Conservation (phyloP, 2,888 invertebrate genomes). For the Palloptera scutellata region DNA sequence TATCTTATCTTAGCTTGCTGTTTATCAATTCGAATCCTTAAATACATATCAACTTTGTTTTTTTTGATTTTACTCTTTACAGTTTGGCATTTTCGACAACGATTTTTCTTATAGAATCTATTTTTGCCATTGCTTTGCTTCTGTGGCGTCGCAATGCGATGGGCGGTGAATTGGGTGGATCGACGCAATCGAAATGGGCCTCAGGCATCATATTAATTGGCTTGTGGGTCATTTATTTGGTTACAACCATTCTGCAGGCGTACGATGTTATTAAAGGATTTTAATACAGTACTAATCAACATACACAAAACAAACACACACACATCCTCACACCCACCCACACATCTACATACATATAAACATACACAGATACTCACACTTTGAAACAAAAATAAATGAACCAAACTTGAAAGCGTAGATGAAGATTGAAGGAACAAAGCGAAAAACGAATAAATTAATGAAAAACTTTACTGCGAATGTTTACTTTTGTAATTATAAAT, state of each 20-base stretch:
- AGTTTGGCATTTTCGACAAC: constrained; percentile 96
- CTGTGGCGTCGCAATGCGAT: constrained; percentile 79
- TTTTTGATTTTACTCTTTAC: too few species aligned
- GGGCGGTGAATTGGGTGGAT: constrained; percentile 96
- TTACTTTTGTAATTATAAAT: too few species aligned
- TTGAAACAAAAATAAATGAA: too few species aligned
- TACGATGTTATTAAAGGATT: constrained; percentile 90
- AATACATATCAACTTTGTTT: neutral
- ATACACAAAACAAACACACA: neutral
- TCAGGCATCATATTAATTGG: constrained; percentile 82
- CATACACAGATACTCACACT: neutral
- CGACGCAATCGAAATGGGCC: constrained; percentile 74
- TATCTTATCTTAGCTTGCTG: constrained; percentile 32
- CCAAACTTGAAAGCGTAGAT: too few species aligned
- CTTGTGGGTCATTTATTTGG: constrained; percentile 92
- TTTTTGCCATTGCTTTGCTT: constrained; percentile 81
- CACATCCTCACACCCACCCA: neutral
- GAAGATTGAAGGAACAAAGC: too few species aligned
- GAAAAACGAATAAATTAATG: too few species aligned
- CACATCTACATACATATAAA: neutral
- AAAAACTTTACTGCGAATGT: too few species aligned
- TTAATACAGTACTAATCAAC: constrained; percentile 65
- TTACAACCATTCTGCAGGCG: constrained; percentile 92
- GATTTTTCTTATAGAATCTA: constrained; percentile 90
- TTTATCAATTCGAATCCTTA: neutral